These are phyloP conservation scores for Drosophila mimica DNA, from an alignment of 2,888 invertebrate species.

Conservation along the genomic window DNA sequence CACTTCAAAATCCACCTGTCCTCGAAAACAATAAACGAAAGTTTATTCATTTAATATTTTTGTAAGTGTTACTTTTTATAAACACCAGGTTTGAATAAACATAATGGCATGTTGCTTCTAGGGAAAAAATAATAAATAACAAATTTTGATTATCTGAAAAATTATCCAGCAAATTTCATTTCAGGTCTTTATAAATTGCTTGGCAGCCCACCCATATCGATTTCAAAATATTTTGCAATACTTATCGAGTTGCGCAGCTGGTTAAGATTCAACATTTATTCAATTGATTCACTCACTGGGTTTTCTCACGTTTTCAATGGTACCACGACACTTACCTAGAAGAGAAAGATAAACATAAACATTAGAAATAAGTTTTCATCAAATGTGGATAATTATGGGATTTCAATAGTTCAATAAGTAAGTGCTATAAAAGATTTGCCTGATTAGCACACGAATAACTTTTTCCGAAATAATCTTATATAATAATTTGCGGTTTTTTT, in stretches of 20 bases:
- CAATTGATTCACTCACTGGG: conserved; percentile 18
- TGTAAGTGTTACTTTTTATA: neutral
- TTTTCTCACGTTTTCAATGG: neutral
- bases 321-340: conserved; percentile 48
- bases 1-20: neutral
- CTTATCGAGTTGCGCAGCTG: neutral
- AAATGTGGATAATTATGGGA: neutral
- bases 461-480: accelerated
- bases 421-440: neutral
- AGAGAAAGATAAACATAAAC: conserved; percentile 15
- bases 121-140: neutral
- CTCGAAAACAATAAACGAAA: neutral
- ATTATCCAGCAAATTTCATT: neutral
- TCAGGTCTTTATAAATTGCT: neutral
- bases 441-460: neutral
- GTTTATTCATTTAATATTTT: neutral
- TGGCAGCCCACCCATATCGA: neutral
- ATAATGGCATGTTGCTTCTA: no score
- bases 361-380: conserved; percentile 10
- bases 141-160: neutral
- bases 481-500: neutral
- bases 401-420: neutral
- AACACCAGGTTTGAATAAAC: neutral
- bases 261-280: neutral
- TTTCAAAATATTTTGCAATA: neutral